A percentile compares a stretch with the other conserved stretches of the same genome.
Conservation (phyloP, 1,140 invertebrate species). For the Pteromalus puparum region DNA sequence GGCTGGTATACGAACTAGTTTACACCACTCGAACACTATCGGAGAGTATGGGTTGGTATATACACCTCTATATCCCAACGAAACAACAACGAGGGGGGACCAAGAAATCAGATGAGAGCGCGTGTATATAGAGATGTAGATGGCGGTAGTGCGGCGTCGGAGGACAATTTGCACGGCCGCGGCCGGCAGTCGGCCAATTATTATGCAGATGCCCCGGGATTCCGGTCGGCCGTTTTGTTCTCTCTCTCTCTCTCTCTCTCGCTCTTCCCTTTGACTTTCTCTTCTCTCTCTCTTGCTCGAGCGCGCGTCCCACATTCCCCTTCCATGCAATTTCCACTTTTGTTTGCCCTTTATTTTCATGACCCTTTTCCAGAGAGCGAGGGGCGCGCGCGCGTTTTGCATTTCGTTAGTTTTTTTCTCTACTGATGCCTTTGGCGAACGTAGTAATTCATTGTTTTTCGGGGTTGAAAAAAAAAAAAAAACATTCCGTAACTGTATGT, state of each 20-base stretch:
- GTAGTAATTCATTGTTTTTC: background rate
- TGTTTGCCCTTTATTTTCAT: conserved; percentile 47
- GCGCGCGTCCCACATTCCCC: conserved; percentile 47
- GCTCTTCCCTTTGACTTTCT: conserved; percentile 42
- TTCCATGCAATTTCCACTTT: conserved; percentile 47
- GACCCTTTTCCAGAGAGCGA: background rate
- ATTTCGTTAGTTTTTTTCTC: background rate
- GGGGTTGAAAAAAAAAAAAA: no score
- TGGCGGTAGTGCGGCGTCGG: background rate
- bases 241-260: conserved; percentile 16
- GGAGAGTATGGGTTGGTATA: background rate
- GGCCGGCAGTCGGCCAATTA: conserved; percentile 52
- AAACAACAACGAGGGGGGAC: background rate
- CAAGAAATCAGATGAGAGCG: background rate
- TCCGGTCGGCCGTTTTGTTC: conserved; percentile 49
- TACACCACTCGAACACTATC: background rate
- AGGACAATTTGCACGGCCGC: conserved; percentile 48
- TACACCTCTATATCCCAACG: background rate
- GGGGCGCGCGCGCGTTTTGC: background rate
- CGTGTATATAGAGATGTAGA: background rate
- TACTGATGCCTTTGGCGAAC: background rate
- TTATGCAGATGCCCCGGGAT: conserved; percentile 54
- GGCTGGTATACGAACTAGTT: background rate
- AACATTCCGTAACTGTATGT: no score
- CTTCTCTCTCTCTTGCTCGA: background rate